These are phyloP conservation scores for Callithrix jacchus DNA, from an alignment of 2,113 vertebrate species.

Conservation along the genomic window DNA sequence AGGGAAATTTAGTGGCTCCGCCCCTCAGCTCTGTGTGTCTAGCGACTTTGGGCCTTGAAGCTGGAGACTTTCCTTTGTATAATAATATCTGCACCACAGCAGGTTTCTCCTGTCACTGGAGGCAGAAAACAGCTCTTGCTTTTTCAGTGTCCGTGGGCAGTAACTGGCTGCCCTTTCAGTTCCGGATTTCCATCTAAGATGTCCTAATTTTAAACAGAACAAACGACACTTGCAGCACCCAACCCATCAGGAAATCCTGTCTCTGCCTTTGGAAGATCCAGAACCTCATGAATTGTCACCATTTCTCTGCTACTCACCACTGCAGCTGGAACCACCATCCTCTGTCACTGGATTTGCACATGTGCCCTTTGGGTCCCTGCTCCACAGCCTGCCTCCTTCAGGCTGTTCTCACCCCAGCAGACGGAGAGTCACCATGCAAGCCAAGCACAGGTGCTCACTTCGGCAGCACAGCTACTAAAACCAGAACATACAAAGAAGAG, in stretches of 20 bases:
- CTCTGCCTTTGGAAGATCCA: background rate
- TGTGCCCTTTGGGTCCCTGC: background rate
- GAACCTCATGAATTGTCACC: background rate
- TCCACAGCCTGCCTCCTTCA: background rate
- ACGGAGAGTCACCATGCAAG: background rate
- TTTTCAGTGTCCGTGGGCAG: background rate
- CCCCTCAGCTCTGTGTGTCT: background rate
- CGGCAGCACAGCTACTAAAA: background rate
- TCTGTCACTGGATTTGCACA: background rate
- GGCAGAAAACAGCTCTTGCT: background rate
- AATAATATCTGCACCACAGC: background rate
- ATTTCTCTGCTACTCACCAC: too few relatives aligned
- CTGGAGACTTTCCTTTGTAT: background rate
- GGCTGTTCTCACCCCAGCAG: background rate
- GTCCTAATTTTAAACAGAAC: background rate
- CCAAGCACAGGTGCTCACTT: background rate
- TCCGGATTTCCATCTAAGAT: background rate
- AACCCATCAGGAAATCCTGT: background rate
- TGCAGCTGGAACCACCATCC: background rate
- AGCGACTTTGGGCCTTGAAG: background rate
- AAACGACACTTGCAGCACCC: background rate
- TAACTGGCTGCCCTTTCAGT: background rate
- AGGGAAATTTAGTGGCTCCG: background rate
- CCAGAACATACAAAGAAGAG: background rate
- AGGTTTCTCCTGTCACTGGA: background rate